Base-by-base conservation (phyloP, 2,797 vertebrate species). In the Falco concolor region DNA sequence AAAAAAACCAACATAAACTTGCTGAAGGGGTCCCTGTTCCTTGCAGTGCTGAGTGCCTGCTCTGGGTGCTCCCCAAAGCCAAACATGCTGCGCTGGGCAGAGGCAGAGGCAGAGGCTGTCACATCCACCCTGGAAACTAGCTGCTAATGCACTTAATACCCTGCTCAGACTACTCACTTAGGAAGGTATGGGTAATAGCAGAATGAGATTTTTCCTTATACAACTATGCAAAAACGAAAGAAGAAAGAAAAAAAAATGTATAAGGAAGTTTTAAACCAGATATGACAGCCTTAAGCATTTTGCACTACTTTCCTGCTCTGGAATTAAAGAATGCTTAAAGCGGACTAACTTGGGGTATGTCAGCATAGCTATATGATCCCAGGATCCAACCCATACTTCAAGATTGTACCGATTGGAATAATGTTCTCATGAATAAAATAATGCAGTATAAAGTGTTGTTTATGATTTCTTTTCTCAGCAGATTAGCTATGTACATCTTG, bases 401-500 rank as follows among this genome's bases (percentile, higher is more conserved):
- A 8, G 64, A 87, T 80, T 74, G 12, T 34, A 67, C 42, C 4
- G 7, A 78, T 22, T 84, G 23, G 68, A 69, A 54, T 68, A 85
- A 70, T 34, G 36, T 3, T 89, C 34, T 92, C 61, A 74, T 72
- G 69, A 86, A 94, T 85, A 94, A 95, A 96, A 63, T 89, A 81
- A 93, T 74, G 16, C 16, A 54, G 72, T 60, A 72, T 47, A 93
- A 84, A 84, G 36, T 87, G 87, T 81, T 70, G 77, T 63, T 95
- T 61, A 74, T 91, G 28, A 86, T 84, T 95, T 57, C 68, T 92
- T 84, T 97, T 76, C 69, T 45, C 34, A 86, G 91, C 65, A 88
- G 85, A 95, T 96, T 89, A 94, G 32, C 86, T 89, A n/a, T n/a
- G 90, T 95, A 94, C 89, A 89, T 82, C 89, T 91, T 96, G 95